phyloP scores from a whole-genome alignment of 2,888 invertebrate genomes.

The Camptogramma bilineatum region DNA sequence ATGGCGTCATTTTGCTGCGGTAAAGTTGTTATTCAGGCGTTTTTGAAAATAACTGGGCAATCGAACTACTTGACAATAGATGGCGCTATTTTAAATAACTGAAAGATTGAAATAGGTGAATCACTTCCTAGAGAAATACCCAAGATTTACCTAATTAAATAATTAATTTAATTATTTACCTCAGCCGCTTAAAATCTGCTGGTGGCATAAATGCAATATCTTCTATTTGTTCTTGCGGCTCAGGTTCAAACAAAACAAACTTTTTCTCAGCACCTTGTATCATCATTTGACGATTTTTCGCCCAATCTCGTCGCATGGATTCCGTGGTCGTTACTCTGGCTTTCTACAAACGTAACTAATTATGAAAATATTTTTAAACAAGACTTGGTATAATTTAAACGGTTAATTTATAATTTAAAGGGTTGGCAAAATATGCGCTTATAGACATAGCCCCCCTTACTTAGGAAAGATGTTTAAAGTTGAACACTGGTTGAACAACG shows the following conservation, averaged over 20 bases:
- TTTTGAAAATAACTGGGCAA: neutral
- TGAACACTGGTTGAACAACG: no score
- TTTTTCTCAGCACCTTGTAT: conserved; percentile 47
- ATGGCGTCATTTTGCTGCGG: no score
- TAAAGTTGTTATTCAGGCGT: no score
- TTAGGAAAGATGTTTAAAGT: no score
- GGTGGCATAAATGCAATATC: conserved; percentile 59
- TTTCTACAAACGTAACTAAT: conserved; percentile 38
- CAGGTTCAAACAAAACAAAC: conserved; percentile 65
- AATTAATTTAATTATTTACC: conserved; percentile 53
- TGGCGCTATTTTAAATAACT: neutral
- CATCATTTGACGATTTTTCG: conserved; percentile 53
- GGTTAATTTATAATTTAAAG: no score
- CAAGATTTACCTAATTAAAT: no score
- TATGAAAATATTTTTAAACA: no score
- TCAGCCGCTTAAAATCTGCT: conserved; percentile 58
- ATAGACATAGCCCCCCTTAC: no score
- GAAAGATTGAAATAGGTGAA: no score
- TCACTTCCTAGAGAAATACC: neutral
- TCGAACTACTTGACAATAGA: neutral
- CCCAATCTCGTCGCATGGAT: conserved; percentile 56
- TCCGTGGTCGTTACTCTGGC: conserved; percentile 52
- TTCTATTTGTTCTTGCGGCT: conserved; percentile 54
- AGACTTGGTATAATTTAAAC: no score
- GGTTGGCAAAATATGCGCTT: no score